phyloP scores from a whole-genome alignment of 2,797 vertebrate species.

The Coracias cyanogaster region DNA sequence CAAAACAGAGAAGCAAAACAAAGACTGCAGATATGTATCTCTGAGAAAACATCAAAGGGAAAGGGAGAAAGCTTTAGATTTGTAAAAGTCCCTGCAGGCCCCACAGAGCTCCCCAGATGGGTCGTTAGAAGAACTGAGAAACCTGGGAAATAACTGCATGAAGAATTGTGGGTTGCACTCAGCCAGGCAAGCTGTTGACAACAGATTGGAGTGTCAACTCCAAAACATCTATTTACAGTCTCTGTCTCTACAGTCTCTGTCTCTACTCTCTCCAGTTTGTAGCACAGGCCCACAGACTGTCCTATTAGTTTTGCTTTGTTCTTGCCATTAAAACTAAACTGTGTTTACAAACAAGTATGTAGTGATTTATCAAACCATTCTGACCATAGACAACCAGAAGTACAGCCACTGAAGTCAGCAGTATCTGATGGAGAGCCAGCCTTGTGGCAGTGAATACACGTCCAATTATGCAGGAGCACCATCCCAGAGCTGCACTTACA shows the following conservation, averaged over 20 bases:
- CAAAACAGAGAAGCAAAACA: not conserved
- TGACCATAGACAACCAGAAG: not conserved
- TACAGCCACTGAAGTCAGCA: not conserved
- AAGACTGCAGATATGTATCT: not conserved
- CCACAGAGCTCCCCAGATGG: not conserved
- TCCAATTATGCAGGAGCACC: rapidly evolving
- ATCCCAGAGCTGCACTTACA: not conserved
- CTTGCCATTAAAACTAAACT: not conserved
- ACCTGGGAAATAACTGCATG: not conserved
- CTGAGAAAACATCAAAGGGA: not conserved
- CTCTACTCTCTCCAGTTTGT: not conserved
- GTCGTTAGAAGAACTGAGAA: not conserved
- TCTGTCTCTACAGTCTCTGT: not conserved
- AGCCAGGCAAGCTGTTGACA: not conserved
- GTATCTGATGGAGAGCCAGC: not conserved
- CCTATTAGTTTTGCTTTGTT: not conserved
- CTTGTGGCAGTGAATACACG: not conserved
- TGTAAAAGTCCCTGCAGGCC: not conserved
- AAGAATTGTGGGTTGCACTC: not conserved
- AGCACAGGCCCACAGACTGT: not conserved
- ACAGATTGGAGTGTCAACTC: not conserved
- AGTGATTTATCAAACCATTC: not conserved
- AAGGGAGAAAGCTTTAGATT: not conserved
- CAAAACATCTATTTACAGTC: not conserved
- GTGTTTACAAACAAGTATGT: rapidly evolving